Evolutionary conservation across 1,140 invertebrate species (phyloP).

Genomic region (Lamellibrachia luymesi): DNA sequence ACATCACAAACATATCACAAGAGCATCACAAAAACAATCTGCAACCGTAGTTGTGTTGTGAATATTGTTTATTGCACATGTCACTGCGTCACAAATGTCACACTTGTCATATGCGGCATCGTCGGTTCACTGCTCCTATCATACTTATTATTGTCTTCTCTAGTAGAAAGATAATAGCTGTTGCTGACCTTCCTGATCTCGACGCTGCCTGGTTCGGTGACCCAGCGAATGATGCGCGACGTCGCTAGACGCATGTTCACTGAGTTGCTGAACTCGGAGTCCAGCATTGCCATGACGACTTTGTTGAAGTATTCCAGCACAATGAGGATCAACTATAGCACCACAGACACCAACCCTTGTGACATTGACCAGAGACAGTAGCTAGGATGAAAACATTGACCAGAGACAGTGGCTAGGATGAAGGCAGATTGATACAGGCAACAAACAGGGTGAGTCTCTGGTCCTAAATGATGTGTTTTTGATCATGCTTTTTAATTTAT

Average conservation of each 20-base stretch:
- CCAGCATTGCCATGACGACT: conserved; percentile 54
- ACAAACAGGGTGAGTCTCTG: no score
- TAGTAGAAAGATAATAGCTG: conserved; percentile 65
- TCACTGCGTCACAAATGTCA: background rate
- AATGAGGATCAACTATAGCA: background rate
- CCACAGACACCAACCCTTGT: background rate
- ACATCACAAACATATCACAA: no score
- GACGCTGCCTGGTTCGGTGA: conserved; percentile 61
- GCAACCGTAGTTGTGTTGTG: no score
- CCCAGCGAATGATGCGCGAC: conserved; percentile 61
- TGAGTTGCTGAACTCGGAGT: conserved; percentile 53
- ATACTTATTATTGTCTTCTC: background rate
- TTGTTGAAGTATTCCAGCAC: conserved; percentile 56
- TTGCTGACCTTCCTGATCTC: conserved; percentile 77
- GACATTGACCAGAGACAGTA: no score
- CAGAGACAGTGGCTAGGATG: no score
- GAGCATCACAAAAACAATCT: no score
- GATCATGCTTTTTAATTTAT: no score
- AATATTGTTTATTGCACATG: background rate
- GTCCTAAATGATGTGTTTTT: no score
- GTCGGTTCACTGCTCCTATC: background rate
- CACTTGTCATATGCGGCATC: background rate
- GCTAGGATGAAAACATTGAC: no score
- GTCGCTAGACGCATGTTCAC: conserved; percentile 58
- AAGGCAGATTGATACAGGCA: no score